phyloP scores from a whole-genome alignment of 2,113 vertebrate species.

The Phalacrocorax pelagicus region DNA sequence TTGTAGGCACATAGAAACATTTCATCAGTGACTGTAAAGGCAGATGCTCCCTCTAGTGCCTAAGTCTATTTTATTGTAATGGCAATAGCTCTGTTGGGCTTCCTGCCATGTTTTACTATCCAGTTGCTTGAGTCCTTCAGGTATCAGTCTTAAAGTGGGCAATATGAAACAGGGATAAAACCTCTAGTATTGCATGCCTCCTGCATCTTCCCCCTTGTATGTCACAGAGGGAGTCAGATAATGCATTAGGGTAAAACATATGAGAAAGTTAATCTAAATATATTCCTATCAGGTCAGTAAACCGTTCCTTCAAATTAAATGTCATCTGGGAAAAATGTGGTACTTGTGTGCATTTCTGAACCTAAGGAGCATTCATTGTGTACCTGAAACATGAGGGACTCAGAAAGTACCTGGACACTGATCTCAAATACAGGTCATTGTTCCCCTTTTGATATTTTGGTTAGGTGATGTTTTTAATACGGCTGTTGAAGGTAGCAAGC shows the following conservation, averaged over 20 bases:
- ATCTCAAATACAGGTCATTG: neutral
- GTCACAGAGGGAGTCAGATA: neutral
- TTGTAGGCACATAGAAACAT: neutral
- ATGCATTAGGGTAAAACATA: neutral
- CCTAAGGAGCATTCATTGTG: neutral
- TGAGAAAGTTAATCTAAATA: neutral
- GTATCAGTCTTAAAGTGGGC: neutral
- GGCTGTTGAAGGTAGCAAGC: neutral
- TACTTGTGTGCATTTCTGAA: neutral
- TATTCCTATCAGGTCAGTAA: neutral
- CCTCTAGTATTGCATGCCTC: neutral
- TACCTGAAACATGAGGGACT: neutral
- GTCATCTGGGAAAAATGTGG: neutral
- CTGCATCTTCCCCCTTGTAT: neutral
- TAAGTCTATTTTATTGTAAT: neutral
- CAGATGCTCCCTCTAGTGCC: conserved; percentile 67
- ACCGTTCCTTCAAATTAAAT: neutral
- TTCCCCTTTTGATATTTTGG: neutral
- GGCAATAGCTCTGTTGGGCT: neutral
- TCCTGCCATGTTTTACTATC: conserved; percentile 32
- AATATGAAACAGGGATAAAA: neutral
- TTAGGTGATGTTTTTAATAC: neutral
- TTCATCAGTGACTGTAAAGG: conserved; percentile 26
- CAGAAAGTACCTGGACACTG: neutral
- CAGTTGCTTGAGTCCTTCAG: neutral